Base-by-base conservation (phyloP, 2,113 vertebrate species). In the Plecturocebus donacophilus region DNA sequence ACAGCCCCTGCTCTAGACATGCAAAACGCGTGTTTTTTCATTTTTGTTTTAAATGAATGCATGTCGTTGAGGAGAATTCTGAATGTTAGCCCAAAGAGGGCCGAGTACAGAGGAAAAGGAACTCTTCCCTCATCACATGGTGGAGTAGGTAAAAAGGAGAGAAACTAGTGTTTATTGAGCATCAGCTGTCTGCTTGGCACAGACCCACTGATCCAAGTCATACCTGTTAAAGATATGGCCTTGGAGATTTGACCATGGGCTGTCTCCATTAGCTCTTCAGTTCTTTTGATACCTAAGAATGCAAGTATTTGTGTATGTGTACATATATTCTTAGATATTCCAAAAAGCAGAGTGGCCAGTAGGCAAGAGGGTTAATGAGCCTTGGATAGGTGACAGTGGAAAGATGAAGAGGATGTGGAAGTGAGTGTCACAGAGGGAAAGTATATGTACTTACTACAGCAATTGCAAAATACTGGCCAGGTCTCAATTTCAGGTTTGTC, bases 31-130 rank as follows among this genome's bases (percentile, higher is more conserved):
- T 87, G 42, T 30, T 38, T 70, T 42, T 71, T 88, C 42, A 32
- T 49, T 71, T 82, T n/a, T 42, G 47, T 79, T 75, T 77, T 9
- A 49, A 86, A 71, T 73, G 75, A 93, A 23, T 76, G 38, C 12
- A 3, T 79, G 52, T 90, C 76, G 84, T 68, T 96, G 88, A 90
- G 21, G 88, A 92, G 21, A 84, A 90, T 58, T 90, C 70, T 52
- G 54, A 90, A 45, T 88, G 66, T 73, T 61, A 73, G 9, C 35
- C 64, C 61, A 68, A 45, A 47, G 84, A 92, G 21, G 47, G 6
- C 20, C 25, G 11, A 54, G n/a, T 45, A 42, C 49, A 66, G 71
- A 52, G 54, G 80, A 84, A 91, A 84, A 73, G 54, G 54, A 79
- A 9, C 35, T 85, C 40, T 77, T 81, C 23, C 38, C 6, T 73